Conservation (phyloP, 2,888 invertebrate species). For the Nemotelus pantherinus region DNA sequence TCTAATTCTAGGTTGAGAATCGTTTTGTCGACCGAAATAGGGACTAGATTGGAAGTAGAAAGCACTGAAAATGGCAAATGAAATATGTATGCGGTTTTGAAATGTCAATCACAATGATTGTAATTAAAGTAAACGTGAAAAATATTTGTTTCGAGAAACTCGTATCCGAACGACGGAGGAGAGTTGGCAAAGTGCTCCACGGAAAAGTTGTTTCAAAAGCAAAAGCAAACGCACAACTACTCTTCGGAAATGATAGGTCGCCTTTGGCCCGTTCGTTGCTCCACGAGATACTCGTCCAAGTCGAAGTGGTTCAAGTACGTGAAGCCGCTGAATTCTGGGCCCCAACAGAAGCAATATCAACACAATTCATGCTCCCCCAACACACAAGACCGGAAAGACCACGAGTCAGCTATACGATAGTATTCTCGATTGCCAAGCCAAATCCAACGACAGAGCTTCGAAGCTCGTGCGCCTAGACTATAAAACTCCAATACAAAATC, state of each 20-base stretch:
- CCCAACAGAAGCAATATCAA: conserved; percentile 1
- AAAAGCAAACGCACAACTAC: conserved; percentile 39
- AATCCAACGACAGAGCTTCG: background rate
- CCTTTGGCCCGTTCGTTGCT: background rate
- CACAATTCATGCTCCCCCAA: conserved; percentile 1
- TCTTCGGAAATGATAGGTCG: conserved; percentile 1
- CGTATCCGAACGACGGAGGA: background rate
- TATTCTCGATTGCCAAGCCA: too few relatives aligned
- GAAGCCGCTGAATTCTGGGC: conserved; percentile 20
- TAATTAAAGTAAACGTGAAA: conserved; percentile 5
- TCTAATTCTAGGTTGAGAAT: background rate
- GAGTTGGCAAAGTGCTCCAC: background rate
- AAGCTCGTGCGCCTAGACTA: conserved; percentile 17
- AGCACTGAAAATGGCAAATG: conserved; percentile 2
- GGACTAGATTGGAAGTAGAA: too few relatives aligned
- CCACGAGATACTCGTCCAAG: background rate
- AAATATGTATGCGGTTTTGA: background rate
- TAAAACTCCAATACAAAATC: background rate
- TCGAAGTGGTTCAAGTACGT: background rate
- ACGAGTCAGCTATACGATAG: too few relatives aligned
- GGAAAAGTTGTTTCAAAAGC: conserved; percentile 35
- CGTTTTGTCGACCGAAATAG: too few relatives aligned
- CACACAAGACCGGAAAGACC: background rate
- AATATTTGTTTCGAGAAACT: background rate
- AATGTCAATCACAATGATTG: background rate